These are phyloP conservation scores for Molanna angustata DNA, from an alignment of 2,888 invertebrate genomes.

Conservation along the genomic window DNA sequence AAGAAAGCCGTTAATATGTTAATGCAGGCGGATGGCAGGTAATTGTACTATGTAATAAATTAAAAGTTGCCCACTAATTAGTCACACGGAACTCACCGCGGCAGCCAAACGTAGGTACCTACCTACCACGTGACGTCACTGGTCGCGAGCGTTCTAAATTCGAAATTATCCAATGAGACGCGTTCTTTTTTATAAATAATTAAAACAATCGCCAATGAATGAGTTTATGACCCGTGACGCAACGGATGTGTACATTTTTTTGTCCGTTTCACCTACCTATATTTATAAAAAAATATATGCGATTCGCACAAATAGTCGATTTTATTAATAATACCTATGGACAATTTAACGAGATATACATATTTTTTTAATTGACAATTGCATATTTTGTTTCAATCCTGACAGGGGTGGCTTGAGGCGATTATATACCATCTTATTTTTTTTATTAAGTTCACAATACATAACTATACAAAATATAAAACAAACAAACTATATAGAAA, in stretches of 20 bases:
- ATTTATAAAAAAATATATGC: no score
- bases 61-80: constrained; percentile 18
- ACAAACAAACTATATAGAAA: no score
- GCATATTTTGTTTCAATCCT: no score
- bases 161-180: constrained; percentile 16
- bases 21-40: constrained; percentile 14
- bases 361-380: no score
- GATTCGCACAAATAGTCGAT: no score
- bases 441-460: no score
- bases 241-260: constrained; percentile 5
- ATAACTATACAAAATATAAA: no score
- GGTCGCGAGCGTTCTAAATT: neutral
- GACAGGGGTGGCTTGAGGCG: no score
- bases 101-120: neutral
- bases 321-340: no score
- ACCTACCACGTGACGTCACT: neutral
- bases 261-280: no score
- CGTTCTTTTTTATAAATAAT: neutral
- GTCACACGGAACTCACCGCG: constrained; percentile 14
- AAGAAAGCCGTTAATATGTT: constrained; percentile 23
- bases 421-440: no score
- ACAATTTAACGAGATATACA: no score
- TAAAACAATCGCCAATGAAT: constrained; percentile 10
- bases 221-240: constrained; percentile 17
- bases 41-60: constrained; percentile 14